Base-by-base conservation (phyloP, 2,888 invertebrate species). In the Dynastes tityus region DNA sequence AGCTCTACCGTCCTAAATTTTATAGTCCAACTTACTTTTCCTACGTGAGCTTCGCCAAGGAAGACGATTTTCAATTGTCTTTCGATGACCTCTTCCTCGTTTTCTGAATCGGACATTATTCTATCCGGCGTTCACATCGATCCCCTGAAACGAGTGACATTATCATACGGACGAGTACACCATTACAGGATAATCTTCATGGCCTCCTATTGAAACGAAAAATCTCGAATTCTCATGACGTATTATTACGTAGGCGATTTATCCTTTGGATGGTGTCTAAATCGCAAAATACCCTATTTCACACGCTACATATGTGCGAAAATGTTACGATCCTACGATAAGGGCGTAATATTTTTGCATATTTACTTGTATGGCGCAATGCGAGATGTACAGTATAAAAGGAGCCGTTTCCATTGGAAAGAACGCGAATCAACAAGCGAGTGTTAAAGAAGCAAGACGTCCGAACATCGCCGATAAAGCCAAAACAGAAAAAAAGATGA, bases 31-130 rank as follows among this genome's bases (percentile, higher is more conserved):
- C 91, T 91, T 90, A 96, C 96, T 91, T 97, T 97, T 82, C 97
- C 97, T 82, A 94, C 93, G 79, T 92, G 91, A 73, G 95, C 92
- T 88, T 96, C 96, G 45, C 97, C 97, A 83, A 96, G 90, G 81
- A 97, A 89, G 67, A 95, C 93, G 84, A 96, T 91, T 89, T 96
- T 96, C 82, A 96, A 88, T 85, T 93, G 93, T 88, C 90, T 92
- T 63, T 63, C 63, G 9, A 32, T 81, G 89, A 89, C 85, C 81
- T 90, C 90, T 81, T 90, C 90, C 82, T 93, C 92, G 45, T 45
- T 45, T 84, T 93, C 94, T 81, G 91, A 91, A 87, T 94, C 93
- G 78, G 93, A 93, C 94, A 94, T 32, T 32, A 32, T 94, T 49
- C 74, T 76, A 58, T 13, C 45, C 80, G 70, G 68, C 79, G 75